These are phyloP conservation scores for Hormiphora californensis DNA, from an alignment of 37 sponge, comb jelly and placozoan species.

Conservation along the genomic window DNA sequence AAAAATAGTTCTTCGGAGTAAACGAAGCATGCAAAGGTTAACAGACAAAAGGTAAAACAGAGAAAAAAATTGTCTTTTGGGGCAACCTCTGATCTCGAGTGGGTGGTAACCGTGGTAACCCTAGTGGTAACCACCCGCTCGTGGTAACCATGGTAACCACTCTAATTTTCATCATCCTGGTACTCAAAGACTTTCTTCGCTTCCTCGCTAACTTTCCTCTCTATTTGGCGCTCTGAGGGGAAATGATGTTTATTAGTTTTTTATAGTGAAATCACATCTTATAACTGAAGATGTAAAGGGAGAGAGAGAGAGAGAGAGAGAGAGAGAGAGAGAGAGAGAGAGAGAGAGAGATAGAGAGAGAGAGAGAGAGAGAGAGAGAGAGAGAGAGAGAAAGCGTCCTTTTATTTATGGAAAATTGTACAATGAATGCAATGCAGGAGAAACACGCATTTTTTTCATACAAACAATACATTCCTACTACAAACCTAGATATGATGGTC, in stretches of 20 bases:
- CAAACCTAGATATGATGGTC: neutral
- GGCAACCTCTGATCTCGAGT: no score
- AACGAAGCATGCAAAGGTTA: no score
- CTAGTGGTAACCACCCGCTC: no score
- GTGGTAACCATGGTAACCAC: no score
- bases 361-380: neutral
- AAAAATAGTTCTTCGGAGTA: no score
- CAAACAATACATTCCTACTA: neutral
- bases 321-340: constrained; percentile 55
- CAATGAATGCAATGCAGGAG: no score
- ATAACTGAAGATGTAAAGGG: neutral
- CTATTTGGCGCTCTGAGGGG: neutral
- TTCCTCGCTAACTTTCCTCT: constrained; percentile 27
- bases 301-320: neutral
- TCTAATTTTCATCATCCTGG: constrained; percentile 31
- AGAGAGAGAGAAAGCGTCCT: neutral
- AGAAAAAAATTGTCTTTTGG: no score
- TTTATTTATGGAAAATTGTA: neutral
- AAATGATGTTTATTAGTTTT: no score
- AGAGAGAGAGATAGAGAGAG: neutral
- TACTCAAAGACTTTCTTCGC: constrained; percentile 54
- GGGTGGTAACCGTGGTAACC: no score
- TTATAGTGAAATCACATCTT: no score
- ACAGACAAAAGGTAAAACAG: no score
- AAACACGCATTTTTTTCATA: neutral